Base-by-base conservation (phyloP, 1,140 invertebrate genomes). In the Oedothorax gibbosus region DNA sequence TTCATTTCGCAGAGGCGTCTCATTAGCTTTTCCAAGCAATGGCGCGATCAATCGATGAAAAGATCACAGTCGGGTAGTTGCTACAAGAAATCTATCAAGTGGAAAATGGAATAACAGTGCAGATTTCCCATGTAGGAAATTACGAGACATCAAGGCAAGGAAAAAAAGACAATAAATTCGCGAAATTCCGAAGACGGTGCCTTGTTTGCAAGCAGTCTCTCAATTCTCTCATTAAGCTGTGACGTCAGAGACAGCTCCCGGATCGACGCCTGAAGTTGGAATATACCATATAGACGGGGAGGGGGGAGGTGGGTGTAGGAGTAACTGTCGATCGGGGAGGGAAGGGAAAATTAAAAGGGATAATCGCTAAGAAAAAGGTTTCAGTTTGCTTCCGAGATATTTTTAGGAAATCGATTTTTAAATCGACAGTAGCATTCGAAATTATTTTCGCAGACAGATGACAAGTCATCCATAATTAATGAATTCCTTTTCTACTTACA, bases 211-310 rank as follows among this genome's bases (percentile, higher is more conserved):
- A n/a, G 62, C 11, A 35, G 35, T 51, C 64, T 66, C 62, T 72
- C 71, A 71, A 35, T 1, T 51, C 64, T 66, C 62, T 72, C 71
- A 71, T 66, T 64, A 84, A 50, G 53, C 56, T 57, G 72, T 84
- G 81, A 84, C 81, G 81, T 84, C 81, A 84, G 71, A 84, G 20
- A 18, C 60, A 75, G 81, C 81, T 84, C 81, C 81, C 81, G 81
- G 81, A 84, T 84, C 81, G 81, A 84, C 81, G 81, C 81, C 76
- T 65, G 81, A 71, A 49, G 76, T 75, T 84, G 81, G 81, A 84
- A 84, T 75, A 76, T 75, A 84, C 81, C 81, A 84, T 84, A 76
- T 76, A 72, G 60, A 54, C n/a, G 76, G 62, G 81, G 72, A 76
- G 72, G 81, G 81, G 81, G 65, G 81, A 76, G 81, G 69, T 73